Base-by-base conservation (phyloP, 2,888 invertebrate species). In the Silvanus unidentatus region DNA sequence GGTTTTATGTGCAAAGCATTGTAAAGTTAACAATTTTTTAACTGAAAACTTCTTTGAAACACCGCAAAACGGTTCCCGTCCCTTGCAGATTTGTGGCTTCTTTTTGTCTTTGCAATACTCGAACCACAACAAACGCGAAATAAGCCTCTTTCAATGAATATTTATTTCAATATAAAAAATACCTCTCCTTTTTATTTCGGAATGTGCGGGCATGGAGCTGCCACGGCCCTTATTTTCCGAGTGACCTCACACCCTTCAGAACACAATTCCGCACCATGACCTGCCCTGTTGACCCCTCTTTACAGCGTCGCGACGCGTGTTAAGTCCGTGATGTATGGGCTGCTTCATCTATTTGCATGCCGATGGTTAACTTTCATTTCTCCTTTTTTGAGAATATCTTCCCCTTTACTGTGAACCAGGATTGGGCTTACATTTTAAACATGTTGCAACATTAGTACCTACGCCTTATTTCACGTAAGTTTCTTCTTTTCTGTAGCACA, bases 281-380 rank as follows among this genome's bases (percentile, higher is more conserved):
- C 54, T 58, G 50, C 53, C 55, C 58, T 50, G 46, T 56, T 54
- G 52, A 54, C 54, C 56, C 47, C 49, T 50, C 48, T 22, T 50
- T 43, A 53, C 38, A 50, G 47, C 57, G 58, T 55, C 58, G 59
- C 58, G 60, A 58, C 59, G 57, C 54, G 52, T 58, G 55, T 57
- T 60, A 57, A 62, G 57, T 49, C 55, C 44, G 47, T 59, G 60
- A 61, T 59, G 57, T 57, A 61, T 55, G 52, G 45, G 49, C 53
- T 50, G 38, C 51, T 22, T 22, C 22, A 22, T 50, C 49, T 56
- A 59, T 61, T 59, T 60, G 56, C 60, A 60, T 59, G 53, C 56
- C 57, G 56, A 58, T 54, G 49, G 49, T 49, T 48, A 5, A 46
- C 45, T 16, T 40, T 39, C 50, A 43, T 54, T 54, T 52, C 44